Evolutionary conservation across 1,140 invertebrate species (phyloP).

Genomic region (Trachymyrmex septentrionalis): DNA sequence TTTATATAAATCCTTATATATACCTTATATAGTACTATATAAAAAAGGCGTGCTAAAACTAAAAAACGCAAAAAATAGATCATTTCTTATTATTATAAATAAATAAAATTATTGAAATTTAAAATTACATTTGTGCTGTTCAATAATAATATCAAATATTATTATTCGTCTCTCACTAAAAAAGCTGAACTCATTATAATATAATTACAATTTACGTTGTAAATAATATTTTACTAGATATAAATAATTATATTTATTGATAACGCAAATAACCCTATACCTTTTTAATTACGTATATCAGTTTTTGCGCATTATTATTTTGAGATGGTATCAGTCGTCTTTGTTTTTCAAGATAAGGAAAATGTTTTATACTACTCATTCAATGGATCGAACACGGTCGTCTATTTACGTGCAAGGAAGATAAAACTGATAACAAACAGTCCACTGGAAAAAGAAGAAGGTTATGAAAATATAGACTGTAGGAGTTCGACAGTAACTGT

Average conservation of each 20-base stretch:
- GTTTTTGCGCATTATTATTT: background rate
- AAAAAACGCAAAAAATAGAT: background rate
- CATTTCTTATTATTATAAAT: background rate
- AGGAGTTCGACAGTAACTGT: slow-evolving; percentile 22
- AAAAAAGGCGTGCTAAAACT: background rate
- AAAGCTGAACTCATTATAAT: background rate
- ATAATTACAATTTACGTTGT: background rate
- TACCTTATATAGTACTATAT: background rate
- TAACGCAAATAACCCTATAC: background rate
- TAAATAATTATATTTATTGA: slow-evolving; percentile 7
- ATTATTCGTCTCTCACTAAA: background rate
- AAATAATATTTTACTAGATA: background rate
- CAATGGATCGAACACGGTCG: background rate
- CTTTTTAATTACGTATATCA: background rate
- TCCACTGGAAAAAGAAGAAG: slow-evolving; percentile 12
- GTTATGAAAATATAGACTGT: slow-evolving; percentile 42
- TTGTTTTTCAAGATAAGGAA: background rate
- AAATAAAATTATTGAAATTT: slow-evolving; percentile 29
- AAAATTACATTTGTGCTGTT: background rate
- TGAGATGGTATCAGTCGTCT: background rate
- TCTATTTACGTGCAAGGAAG: slow-evolving; percentile 9
- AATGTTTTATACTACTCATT: background rate
- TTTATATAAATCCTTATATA: background rate
- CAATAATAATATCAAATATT: slow-evolving; percentile 1
- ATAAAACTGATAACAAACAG: slow-evolving; percentile 36